A percentile compares a stretch with the other conserved stretches of the same genome.
phyloP scores from a whole-genome alignment of 2,888 invertebrate genomes.

The Stenchaetothrips biformis region DNA sequence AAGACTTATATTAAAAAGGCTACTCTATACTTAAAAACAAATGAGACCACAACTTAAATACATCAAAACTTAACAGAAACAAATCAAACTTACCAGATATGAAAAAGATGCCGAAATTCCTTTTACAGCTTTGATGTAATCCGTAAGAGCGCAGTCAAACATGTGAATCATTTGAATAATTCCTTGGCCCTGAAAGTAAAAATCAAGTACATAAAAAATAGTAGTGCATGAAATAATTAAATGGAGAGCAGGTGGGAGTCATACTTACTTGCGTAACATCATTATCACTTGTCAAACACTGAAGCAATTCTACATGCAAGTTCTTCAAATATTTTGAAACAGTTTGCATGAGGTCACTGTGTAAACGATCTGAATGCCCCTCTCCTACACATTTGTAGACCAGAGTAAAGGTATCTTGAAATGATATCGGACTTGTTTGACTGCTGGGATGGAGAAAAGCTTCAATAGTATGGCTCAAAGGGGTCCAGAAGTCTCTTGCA shows the following conservation, averaged over 20 bases:
- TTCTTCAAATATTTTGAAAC: neutral
- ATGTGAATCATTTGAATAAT: neutral
- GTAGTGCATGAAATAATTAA: no score
- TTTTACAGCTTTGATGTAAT: neutral
- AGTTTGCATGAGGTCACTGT: neutral
- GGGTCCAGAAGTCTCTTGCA: neutral
- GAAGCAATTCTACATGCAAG: neutral
- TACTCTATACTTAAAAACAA: no score
- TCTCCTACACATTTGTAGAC: constrained; percentile 11
- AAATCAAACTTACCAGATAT: neutral
- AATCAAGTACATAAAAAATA: neutral
- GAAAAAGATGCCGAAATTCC: constrained; percentile 14
- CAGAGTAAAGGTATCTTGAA: neutral
- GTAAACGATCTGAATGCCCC: neutral
- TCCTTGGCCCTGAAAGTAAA: neutral
- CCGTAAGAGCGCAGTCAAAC: neutral
- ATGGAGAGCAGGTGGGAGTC: neutral
- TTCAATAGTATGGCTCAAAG: neutral
- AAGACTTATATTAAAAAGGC: no score
- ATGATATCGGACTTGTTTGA: neutral
- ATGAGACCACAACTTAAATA: neutral
- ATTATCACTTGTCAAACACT: neutral
- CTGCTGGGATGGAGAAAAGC: constrained; percentile 3
- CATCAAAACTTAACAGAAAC: neutral
- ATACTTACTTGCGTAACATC: neutral